Percentiles rank a stretch among this genome's conserved stretches.
Conservation (phyloP, 2,888 invertebrate species). For the Xanthorhoe spadicearia region DNA sequence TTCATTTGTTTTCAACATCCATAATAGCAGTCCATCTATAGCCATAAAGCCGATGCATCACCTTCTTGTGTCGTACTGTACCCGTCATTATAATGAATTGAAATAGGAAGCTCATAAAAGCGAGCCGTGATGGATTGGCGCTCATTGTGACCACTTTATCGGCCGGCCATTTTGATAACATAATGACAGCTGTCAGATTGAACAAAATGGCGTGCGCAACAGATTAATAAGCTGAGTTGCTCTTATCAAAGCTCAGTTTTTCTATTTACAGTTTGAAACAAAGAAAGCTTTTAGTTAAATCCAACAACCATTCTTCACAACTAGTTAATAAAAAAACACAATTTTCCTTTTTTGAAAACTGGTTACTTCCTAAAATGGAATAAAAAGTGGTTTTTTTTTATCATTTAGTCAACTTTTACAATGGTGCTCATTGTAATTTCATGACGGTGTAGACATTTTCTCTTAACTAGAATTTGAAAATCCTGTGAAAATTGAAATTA, state of each 20-base stretch:
- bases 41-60: neutral
- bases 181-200: slow-evolving; percentile 43
- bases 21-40: no score
- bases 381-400: no score
- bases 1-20: no score
- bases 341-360: no score
- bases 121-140: slow-evolving; percentile 43
- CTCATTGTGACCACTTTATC: slow-evolving; percentile 40
- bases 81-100: slow-evolving; percentile 43
- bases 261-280: neutral
- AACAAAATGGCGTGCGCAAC: slow-evolving; percentile 38
- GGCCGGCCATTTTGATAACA: slow-evolving; percentile 42
- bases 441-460: no score
- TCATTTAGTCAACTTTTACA: no score
- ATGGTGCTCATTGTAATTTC: no score
- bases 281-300: neutral
- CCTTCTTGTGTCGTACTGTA: slow-evolving; percentile 7
- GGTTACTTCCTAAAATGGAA: no score
- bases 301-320: no score
- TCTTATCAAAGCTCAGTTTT: slow-evolving; percentile 12
- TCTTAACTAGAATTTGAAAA: no score
- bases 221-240: slow-evolving; percentile 19
- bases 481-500: no score
- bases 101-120: slow-evolving; percentile 45
- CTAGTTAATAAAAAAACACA: no score